A percentile compares a stretch with the other conserved stretches of the same genome.
phyloP scores from a whole-genome alignment of 1,140 invertebrate genomes.

The Dendrolimus punctatus region DNA sequence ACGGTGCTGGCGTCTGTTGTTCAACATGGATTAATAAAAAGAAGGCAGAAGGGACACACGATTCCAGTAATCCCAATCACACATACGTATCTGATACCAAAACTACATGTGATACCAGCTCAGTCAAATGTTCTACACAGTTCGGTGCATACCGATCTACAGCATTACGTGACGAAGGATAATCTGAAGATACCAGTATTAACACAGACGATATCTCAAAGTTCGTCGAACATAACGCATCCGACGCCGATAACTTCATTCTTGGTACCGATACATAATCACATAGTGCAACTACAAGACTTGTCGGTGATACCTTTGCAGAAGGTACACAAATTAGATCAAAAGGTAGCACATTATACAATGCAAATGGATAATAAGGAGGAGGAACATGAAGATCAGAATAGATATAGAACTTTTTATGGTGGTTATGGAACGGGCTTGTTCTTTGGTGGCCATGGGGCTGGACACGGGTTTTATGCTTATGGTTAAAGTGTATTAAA shows the following conservation, averaged over 20 bases:
- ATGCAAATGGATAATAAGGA: constrained; percentile 24
- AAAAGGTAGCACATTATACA: constrained; percentile 16
- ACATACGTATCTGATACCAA: constrained; percentile 19
- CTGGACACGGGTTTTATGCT: constrained; percentile 49
- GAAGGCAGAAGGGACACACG: constrained; percentile 37
- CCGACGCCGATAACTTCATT: constrained; percentile 25
- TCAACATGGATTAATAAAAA: constrained; percentile 4
- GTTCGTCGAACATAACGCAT: constrained; percentile 25
- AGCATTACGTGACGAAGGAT: constrained; percentile 21
- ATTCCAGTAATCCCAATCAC: constrained; percentile 39
- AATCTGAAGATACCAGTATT: constrained; percentile 24
- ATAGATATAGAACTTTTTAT: constrained; percentile 39
- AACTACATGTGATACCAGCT: constrained; percentile 13
- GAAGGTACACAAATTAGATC: constrained; percentile 9
- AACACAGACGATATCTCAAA: constrained; percentile 25
- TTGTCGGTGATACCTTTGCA: constrained; percentile 51
- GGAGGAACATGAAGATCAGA: constrained; percentile 28
- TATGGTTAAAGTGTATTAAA: neutral
- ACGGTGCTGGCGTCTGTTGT: constrained; percentile 1
- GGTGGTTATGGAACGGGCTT: constrained; percentile 53
- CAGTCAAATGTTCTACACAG: constrained; percentile 23
- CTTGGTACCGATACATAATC: constrained; percentile 34
- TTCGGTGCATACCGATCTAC: constrained; percentile 14
- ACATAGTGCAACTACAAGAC: constrained; percentile 37
- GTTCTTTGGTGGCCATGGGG: constrained; percentile 48